Percentiles rank a stretch among this genome's conserved stretches.
These are phyloP conservation scores for Rhabdophis nuchalis DNA, from an alignment of 2,797 vertebrate species.

Conservation along the genomic window DNA sequence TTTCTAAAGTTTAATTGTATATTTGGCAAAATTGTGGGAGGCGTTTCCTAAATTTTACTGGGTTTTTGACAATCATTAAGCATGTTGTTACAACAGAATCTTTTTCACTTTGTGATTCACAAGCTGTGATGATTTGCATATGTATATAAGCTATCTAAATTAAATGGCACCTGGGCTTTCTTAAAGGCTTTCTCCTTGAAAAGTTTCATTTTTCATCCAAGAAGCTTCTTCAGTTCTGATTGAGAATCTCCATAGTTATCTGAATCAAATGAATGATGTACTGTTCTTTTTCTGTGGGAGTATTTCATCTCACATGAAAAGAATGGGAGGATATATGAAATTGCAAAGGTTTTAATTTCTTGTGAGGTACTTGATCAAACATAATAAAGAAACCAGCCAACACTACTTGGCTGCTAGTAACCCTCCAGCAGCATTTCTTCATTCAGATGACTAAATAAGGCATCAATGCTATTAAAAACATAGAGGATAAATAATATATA, in stretches of 20 bases:
- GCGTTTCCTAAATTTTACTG: neutral
- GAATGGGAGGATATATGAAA: neutral
- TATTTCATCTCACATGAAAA: neutral
- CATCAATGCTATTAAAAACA: neutral
- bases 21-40: neutral
- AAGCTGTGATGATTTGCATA: neutral
- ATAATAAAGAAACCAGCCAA: neutral
- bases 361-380: neutral
- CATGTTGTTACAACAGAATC: neutral
- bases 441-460: neutral
- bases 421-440: neutral
- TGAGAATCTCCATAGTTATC: neutral
- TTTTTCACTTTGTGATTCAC: neutral
- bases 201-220: neutral
- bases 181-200: neutral
- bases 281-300: neutral
- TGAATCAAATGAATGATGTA: neutral
- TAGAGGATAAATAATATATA: neutral
- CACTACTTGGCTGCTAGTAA: neutral
- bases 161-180: neutral
- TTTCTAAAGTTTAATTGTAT: neutral
- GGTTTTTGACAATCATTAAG: neutral
- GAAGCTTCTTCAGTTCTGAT: neutral
- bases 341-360: neutral
- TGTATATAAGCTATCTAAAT: neutral